Base-by-base conservation (phyloP, 2,113 vertebrate species). In the Dissostichus mawsoni region DNA sequence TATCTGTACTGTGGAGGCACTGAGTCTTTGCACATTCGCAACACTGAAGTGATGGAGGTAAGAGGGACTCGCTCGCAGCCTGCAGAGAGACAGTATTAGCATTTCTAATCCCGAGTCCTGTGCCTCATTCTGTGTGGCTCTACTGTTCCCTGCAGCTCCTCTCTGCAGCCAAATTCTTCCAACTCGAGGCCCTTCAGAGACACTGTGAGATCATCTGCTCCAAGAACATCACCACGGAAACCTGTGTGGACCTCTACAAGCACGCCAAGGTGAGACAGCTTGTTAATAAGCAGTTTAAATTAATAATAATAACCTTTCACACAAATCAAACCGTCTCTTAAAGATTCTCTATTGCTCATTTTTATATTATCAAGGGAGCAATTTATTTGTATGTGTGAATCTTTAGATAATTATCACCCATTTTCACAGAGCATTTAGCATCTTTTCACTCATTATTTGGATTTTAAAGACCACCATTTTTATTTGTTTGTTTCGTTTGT, bases 191-290 rank as follows among this genome's bases (percentile, higher is more conserved):
- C 87, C 94, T 96, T 86, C 95, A 94, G 92, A 93, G 93, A 91
- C 95, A 96, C 93, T 96, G 95, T 95, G 95, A 96, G 95, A 94
- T 95, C 80, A 94, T 96, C 90, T 96, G 95, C 94, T 95, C 95
- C 90, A 95, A 95, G 92, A 95, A 95, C 93, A 94, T 96, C 87
- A 94, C 94, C 87, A 95, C 93, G 0, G 94, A 94, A 72, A 94
- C 94, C 56, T 95, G 94, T 6, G 94, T 94, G 74, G 93, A 94
- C 81, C 93, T 94, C 33, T 96, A 96, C 93, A 95, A 95, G 65
- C 95, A 95, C 64, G 93, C 95, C 81, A 95, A 94, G 94, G 95
- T 96, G 80, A 69, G 83, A 29, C 29, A 0, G 29, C 3, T 29
- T 29, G 29, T 29, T 29, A 29, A 29, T 29, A 29, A 29, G 29